phyloP scores from a whole-genome alignment of 2,888 invertebrate genomes.

The Leptopilina syphax region DNA sequence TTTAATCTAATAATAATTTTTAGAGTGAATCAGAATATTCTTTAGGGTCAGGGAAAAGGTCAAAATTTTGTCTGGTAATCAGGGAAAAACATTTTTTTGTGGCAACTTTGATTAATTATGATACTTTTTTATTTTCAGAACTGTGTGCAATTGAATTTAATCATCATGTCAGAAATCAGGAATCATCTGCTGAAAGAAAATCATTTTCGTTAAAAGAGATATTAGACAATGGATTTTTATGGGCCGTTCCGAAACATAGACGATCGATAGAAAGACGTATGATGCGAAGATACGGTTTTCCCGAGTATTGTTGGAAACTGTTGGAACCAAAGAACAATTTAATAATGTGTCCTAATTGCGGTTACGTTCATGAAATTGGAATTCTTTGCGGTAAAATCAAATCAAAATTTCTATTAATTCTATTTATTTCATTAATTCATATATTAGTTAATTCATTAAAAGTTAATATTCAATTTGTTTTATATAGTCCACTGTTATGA shows the following conservation, averaged over 20 bases:
- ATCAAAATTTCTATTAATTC: too few species aligned
- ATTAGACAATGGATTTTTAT: constrained; percentile 86
- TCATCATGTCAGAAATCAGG: constrained; percentile 25
- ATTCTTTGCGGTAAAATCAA: constrained; percentile 85
- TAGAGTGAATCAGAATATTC: too few species aligned
- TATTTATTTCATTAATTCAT: too few species aligned
- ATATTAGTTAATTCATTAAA: too few species aligned
- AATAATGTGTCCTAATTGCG: constrained; percentile 88
- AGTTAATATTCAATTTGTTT: constrained; percentile 4
- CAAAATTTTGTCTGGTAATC: too few species aligned
- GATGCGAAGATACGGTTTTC: constrained; percentile 85
- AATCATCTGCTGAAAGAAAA: constrained; percentile 16
- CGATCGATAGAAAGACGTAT: constrained; percentile 86
- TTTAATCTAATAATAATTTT: too few species aligned
- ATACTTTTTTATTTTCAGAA: constrained; percentile 40
- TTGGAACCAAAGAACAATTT: constrained; percentile 86
- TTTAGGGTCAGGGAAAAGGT: too few species aligned
- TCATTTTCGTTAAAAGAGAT: constrained; percentile 82
- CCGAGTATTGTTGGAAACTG: constrained; percentile 84
- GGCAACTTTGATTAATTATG: neutral
- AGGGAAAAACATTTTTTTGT: too few species aligned
- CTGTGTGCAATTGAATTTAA: constrained; percentile 43
- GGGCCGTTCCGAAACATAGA: constrained; percentile 89
- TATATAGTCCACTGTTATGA: constrained; percentile 89
- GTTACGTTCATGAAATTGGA: constrained; percentile 88